Conservation (phyloP, 1,140 invertebrate genomes). For the Vanessa tameamea region DNA sequence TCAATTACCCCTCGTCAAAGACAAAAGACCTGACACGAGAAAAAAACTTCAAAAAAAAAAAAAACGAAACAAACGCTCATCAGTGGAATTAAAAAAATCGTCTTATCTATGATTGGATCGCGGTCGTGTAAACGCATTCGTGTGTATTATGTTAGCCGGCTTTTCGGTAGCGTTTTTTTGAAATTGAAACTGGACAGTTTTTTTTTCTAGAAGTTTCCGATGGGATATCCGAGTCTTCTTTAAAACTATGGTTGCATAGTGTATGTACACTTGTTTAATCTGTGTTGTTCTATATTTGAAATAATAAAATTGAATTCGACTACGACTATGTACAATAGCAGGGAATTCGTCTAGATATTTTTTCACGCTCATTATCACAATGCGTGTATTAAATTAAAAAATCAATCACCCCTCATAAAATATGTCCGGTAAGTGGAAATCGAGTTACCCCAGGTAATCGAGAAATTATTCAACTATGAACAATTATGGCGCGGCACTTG, state of each 20-base stretch:
- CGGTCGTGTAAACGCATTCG: slow-evolving; percentile 74
- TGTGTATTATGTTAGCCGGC: slow-evolving; percentile 70
- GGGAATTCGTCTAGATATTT: slow-evolving; percentile 16
- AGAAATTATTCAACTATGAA: slow-evolving; percentile 41
- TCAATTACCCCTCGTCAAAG: slow-evolving; percentile 80
- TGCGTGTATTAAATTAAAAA: slow-evolving; percentile 32
- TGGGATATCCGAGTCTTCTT: slow-evolving; percentile 29
- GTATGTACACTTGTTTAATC: too few species aligned
- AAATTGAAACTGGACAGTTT: slow-evolving; percentile 49
- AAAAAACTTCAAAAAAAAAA: slow-evolving; percentile 49
- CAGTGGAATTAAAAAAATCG: slow-evolving; percentile 62
- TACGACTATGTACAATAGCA: not conserved
- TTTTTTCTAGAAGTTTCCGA: slow-evolving; percentile 47
- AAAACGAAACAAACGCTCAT: slow-evolving; percentile 60
- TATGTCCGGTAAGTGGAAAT: slow-evolving; percentile 39
- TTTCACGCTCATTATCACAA: slow-evolving; percentile 24
- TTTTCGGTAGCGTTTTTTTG: slow-evolving; percentile 71
- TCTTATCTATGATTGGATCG: slow-evolving; percentile 79
- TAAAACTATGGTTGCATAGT: too few species aligned
- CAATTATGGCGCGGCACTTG: slow-evolving; percentile 31
- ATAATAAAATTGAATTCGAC: not conserved
- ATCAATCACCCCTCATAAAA: slow-evolving; percentile 32
- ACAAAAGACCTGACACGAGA: slow-evolving; percentile 75
- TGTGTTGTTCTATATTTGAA: too few species aligned
- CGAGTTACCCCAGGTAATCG: slow-evolving; percentile 40